Evolutionary conservation across 2,113 vertebrate species (phyloP).

Genomic region (Scophthalmus maximus): DNA sequence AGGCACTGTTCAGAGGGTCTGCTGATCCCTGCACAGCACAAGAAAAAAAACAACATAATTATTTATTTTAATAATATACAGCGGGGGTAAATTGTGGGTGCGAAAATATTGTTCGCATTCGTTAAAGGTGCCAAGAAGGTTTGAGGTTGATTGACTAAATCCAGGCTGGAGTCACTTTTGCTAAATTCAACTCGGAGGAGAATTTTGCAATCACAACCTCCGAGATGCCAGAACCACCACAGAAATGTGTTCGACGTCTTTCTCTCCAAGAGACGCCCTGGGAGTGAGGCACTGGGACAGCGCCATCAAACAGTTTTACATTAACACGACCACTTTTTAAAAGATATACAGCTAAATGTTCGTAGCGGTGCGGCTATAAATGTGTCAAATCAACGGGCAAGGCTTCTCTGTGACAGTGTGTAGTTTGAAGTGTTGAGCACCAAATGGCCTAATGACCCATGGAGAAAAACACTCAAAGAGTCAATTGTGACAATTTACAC

Average conservation of each 20-base stretch:
- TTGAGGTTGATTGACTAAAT: slow-evolving; percentile 11
- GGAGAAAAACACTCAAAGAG: slow-evolving; percentile 5
- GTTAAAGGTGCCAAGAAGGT: neutral
- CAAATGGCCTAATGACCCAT: neutral
- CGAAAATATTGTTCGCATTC: neutral
- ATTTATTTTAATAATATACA: neutral
- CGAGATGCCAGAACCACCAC: slow-evolving; percentile 5
- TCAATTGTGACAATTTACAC: slow-evolving; percentile 11
- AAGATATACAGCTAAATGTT: slow-evolving; percentile 22
- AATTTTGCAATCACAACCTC: slow-evolving; percentile 13
- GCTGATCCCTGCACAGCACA: slow-evolving; percentile 85
- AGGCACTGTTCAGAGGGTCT: slow-evolving; percentile 97
- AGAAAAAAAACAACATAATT: neutral
- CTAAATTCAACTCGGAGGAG: neutral
- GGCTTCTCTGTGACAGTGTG: slow-evolving; percentile 9
- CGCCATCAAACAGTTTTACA: slow-evolving; percentile 28
- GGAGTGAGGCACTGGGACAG: neutral
- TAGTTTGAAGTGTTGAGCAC: neutral
- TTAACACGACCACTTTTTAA: slow-evolving; percentile 12
- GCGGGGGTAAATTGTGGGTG: neutral
- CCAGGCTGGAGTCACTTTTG: neutral
- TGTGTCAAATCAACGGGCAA: slow-evolving; percentile 23
- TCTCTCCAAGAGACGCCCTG: slow-evolving; percentile 14
- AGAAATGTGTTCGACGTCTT: slow-evolving; percentile 6
- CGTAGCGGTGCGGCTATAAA: slow-evolving; percentile 21